phyloP scores from a whole-genome alignment of 2,888 invertebrate species.

The Oithona nana region DNA sequence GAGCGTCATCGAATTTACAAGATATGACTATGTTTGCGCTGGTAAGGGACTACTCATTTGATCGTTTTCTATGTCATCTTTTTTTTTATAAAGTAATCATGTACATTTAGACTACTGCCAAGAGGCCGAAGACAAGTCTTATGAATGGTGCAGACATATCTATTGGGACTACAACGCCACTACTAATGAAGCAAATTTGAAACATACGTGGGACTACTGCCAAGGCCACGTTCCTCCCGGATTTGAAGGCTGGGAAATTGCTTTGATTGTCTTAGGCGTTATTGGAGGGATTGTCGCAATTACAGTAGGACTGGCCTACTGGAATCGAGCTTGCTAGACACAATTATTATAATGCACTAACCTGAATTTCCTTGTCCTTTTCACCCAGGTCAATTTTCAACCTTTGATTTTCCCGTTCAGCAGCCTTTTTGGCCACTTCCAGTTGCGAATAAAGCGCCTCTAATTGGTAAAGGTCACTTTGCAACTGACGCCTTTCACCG shows the following conservation, averaged over 20 bases:
- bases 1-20: neutral
- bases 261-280: neutral
- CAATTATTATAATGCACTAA: neutral
- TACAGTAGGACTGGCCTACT: neutral
- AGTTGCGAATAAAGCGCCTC: neutral
- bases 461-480: neutral
- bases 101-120: neutral
- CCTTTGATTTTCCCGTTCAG: neutral
- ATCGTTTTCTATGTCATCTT: too few species aligned
- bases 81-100: too few species aligned
- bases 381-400: neutral
- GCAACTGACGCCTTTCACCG: neutral
- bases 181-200: neutral
- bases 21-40: neutral
- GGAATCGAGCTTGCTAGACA: neutral
- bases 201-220: neutral
- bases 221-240: neutral
- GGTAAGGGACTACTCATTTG: too few species aligned
- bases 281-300: neutral
- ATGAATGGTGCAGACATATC: neutral
- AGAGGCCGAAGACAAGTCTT: neutral
- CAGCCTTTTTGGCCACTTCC: neutral
- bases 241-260: neutral
- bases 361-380: neutral
- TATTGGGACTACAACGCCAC: neutral